These are phyloP conservation scores for Bombus superbus DNA, from an alignment of 1,140 invertebrate species.

Conservation along the genomic window DNA sequence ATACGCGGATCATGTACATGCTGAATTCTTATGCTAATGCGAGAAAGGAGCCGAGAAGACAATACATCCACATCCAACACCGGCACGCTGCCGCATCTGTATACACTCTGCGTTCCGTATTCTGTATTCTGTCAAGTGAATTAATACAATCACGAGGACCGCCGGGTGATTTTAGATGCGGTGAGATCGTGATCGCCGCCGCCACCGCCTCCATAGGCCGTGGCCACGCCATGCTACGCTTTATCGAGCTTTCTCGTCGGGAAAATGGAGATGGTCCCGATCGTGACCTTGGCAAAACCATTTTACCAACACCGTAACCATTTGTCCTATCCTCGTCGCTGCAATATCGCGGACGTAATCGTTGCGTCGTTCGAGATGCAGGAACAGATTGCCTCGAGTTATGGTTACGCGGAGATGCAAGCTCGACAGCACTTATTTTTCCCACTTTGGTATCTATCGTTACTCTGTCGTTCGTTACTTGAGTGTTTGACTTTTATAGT, in stretches of 20 bases:
- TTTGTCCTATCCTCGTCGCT: not conserved
- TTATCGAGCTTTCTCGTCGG: constrained; percentile 64
- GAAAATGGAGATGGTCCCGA: constrained; percentile 44
- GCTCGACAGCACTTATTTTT: too few species aligned
- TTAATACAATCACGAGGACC: constrained; percentile 76
- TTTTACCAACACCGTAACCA: not conserved
- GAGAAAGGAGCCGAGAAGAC: constrained; percentile 81
- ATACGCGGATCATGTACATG: constrained; percentile 76
- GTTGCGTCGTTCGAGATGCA: not conserved
- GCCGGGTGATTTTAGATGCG: constrained; percentile 78
- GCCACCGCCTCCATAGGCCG: not conserved
- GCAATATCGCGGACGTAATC: too few species aligned
- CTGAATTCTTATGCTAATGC: constrained; percentile 80
- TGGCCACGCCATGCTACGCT: constrained; percentile 33
- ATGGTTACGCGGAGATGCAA: not conserved
- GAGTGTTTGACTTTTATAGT: not conserved
- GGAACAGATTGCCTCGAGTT: not conserved
- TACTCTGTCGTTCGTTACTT: not conserved
- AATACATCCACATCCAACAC: constrained; percentile 77
- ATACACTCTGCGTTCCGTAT: constrained; percentile 72
- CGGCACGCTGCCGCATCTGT: constrained; percentile 62
- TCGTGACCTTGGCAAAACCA: constrained; percentile 11
- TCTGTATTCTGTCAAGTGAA: constrained; percentile 75
- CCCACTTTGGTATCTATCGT: not conserved
- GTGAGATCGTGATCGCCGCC: constrained; percentile 77